phyloP scores from a whole-genome alignment of 2,888 invertebrate genomes.

The Ectemnius continuus region DNA sequence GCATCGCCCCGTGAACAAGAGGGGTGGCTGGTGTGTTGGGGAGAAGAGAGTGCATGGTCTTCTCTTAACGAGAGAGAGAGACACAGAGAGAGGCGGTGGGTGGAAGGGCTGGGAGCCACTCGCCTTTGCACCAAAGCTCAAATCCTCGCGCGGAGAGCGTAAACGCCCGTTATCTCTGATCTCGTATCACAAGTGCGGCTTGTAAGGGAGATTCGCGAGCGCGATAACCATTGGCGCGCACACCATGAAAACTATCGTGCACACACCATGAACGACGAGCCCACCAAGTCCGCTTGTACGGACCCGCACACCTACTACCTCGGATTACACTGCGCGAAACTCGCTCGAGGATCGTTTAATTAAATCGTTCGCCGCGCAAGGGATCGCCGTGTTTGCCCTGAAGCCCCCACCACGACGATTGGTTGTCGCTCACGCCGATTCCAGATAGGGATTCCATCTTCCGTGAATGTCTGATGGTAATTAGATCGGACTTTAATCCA shows the following conservation, averaged over 20 bases:
- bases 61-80: too few relatives aligned
- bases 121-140: conserved; percentile 53
- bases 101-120: conserved; percentile 51
- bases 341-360: conserved; percentile 17
- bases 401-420: too few relatives aligned
- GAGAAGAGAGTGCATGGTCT: not conserved
- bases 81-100: conserved; percentile 3
- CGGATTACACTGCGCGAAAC: not conserved
- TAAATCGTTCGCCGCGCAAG: conserved; percentile 5
- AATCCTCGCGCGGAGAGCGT: conserved; percentile 48
- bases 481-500: too few relatives aligned
- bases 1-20: not conserved
- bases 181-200: conserved; percentile 46
- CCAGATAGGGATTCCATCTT: too few relatives aligned
- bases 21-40: conserved; percentile 10
- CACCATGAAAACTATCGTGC: conserved; percentile 44
- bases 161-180: conserved; percentile 63
- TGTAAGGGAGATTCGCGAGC: conserved; percentile 47
- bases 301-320: too few relatives aligned
- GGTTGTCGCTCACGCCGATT: too few relatives aligned
- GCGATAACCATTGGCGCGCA: conserved; percentile 13
- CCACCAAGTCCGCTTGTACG: too few relatives aligned
- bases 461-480: too few relatives aligned
- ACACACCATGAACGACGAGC: not conserved
- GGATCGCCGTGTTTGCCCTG: not conserved